Evolutionary conservation across 2,888 invertebrate species (phyloP), one percentile per base, ranked within the genome.

Genomic region (Epinotia demarniana): DNA sequence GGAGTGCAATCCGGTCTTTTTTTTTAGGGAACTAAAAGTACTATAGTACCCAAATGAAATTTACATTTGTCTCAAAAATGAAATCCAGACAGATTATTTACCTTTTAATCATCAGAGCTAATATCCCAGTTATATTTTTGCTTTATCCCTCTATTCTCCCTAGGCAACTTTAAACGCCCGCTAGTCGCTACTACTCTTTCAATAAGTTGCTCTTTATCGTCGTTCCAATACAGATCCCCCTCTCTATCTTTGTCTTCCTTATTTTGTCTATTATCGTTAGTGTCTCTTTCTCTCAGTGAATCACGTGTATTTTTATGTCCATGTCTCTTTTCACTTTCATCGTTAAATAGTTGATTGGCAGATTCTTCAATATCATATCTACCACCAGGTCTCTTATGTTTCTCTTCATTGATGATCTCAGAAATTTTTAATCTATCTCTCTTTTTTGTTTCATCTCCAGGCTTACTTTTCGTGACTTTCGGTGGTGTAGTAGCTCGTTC

Each of bases 131-230:
- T 53, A n/a, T 53, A 53, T 6, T n/a, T n/a, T n/a, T 8, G 57
- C 11, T 0, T 5, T 53, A 11, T 18, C 5, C 57, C 19, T 18
- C 12, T 18, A 12, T 13, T 23, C 2, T 9, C 12, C 27, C 23
- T 18, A 0, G 82, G 81, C 3, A 83, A 77, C 0, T 67, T 63
- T 0, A 86, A 73, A 0, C 79, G 76, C 0, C 85, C 86, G 33
- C 82, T 85, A 0, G 84, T 86, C 0, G 81, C 83, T 3, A 84
- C n/a, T 0, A 46, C 1, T 12, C 43, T 57, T 19, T 57, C 55
- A 57, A 2, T 8, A 81, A 12, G 19, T 27, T 11, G 72, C 12
- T 68, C 70, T n/a, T 33, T 4, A n/a, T 61, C n/a, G 8, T 53
- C 53, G n/a, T 53, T 53, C 53, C 53, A 53, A 13, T 53, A 53